Evolutionary conservation across 1,140 invertebrate species (phyloP).

Genomic region (Penaeus chinensis): DNA sequence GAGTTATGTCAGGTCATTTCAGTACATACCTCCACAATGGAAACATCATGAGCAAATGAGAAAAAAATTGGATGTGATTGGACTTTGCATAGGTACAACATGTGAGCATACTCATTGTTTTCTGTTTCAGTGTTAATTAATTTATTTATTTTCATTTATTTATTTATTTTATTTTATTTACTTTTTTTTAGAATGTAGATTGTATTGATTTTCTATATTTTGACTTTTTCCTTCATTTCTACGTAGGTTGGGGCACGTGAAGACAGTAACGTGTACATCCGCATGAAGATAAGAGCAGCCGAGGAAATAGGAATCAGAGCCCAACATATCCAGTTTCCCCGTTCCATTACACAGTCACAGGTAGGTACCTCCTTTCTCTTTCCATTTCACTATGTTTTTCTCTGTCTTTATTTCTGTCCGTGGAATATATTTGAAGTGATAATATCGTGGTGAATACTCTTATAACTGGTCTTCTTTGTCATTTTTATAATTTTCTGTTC

Average conservation of each 20-base stretch:
- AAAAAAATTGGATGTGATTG: too few species aligned
- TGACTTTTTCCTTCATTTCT: constrained; percentile 18
- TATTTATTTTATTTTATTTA: too few species aligned
- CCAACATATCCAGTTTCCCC: constrained; percentile 84
- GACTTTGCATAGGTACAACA: too few species aligned
- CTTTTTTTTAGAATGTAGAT: neutral
- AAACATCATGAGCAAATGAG: too few species aligned
- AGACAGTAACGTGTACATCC: constrained; percentile 99
- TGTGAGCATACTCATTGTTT: too few species aligned
- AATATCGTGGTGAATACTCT: neutral
- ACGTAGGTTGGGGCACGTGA: constrained; percentile 87
- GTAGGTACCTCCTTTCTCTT: constrained; percentile 69
- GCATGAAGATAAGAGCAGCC: constrained; percentile 95
- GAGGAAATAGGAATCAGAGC: constrained; percentile 89
- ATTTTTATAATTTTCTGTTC: neutral
- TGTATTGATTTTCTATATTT: neutral
- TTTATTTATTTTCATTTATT: too few species aligned
- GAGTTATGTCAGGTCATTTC: too few species aligned
- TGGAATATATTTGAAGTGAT: too few species aligned
- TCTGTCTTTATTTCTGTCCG: neutral
- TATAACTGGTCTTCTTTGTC: neutral
- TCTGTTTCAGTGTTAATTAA: too few species aligned
- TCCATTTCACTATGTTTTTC: neutral
- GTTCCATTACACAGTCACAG: constrained; percentile 85
- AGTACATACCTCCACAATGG: too few species aligned